Base-by-base conservation (phyloP, 1,140 invertebrate species). In the Tetramorium parvispinum region DNA sequence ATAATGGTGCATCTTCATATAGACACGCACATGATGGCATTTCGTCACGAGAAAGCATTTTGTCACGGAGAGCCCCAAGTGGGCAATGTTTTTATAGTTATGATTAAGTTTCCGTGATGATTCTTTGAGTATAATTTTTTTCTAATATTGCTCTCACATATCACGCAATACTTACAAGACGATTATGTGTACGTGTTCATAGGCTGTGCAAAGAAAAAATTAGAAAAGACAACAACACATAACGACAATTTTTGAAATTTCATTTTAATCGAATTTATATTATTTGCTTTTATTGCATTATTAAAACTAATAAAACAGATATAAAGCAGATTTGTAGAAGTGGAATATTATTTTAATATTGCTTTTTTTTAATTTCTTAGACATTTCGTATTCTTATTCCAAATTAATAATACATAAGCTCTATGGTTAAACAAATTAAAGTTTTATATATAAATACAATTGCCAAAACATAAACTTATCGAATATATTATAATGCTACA, bases 1-100 rank as follows among this genome's bases (percentile, higher is more conserved):
- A 91, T 90, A 90, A 91, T 91, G 78, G 88, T 68, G 13, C 51
- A 37, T 55, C 63, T 61, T 77, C 55, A 27, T 61, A 46, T 43
- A 63, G 79, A 70, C 70, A 77, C 49, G 73, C 59, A 70, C 65
- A 51, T 59, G 59, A 21, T 65, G n/a, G 32, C 16, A 55, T 55
- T 75, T 37, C 18, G 18, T 71, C 43, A 71, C 65, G 65, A 68
- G 21, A 0, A 46, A 49, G 21, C 40, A 27, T 77, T 77, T 77
- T 77, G 55, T 77, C 73, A 43, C 55, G 40, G 13, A 43, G n/a
- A 49, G 8, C 5, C 13, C 43, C 16, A 21, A 77, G 7, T 66
- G 24, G 21, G 63, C 61, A 40, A 40, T 6, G 27, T 40, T 4
- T 27, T 32, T 70, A 32, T 32, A 57, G n/a, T 75, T 21, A 55